Evolutionary conservation across 2,888 invertebrate genomes (phyloP).

Genomic region (Tetragnatha montana): DNA sequence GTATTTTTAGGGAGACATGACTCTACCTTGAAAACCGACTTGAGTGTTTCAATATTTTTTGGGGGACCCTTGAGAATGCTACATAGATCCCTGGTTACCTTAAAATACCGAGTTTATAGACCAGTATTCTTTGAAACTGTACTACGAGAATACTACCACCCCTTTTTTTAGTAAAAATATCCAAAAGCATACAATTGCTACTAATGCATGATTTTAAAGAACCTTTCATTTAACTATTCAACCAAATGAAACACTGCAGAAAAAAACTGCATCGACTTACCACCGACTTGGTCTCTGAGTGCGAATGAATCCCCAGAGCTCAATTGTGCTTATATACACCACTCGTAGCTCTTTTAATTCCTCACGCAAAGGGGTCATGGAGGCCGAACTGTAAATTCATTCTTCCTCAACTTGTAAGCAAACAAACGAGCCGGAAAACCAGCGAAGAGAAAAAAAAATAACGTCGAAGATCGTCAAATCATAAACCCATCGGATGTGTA

Average conservation of each 20-base stretch:
- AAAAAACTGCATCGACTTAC: constrained; percentile 34
- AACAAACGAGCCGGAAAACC: constrained; percentile 12
- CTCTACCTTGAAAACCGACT: too few species aligned
- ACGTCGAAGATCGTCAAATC: constrained; percentile 53
- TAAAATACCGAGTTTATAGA: too few species aligned
- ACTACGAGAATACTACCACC: too few species aligned
- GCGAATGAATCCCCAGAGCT: constrained; percentile 44
- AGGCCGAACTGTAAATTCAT: constrained; percentile 58
- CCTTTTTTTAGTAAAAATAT: too few species aligned
- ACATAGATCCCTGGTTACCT: too few species aligned
- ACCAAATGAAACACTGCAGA: background rate
- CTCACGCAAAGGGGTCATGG: constrained; percentile 58
- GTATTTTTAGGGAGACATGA: too few species aligned
- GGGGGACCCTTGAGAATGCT: too few species aligned
- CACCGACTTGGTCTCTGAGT: constrained; percentile 21
- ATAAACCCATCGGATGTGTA: constrained; percentile 65
- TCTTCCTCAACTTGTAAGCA: constrained; percentile 60
- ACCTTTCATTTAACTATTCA: too few species aligned
- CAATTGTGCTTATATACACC: constrained; percentile 53
- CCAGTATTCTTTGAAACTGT: too few species aligned
- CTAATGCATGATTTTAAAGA: too few species aligned
- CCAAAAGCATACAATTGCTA: too few species aligned
- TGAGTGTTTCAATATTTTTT: too few species aligned
- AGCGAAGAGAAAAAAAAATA: constrained; percentile 32
- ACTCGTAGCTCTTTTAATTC: constrained; percentile 46